Percentiles rank a stretch among this genome's conserved stretches.
Evolutionary conservation across 2,113 vertebrate species (phyloP).

Genomic region (Dicentrarchus labrax): DNA sequence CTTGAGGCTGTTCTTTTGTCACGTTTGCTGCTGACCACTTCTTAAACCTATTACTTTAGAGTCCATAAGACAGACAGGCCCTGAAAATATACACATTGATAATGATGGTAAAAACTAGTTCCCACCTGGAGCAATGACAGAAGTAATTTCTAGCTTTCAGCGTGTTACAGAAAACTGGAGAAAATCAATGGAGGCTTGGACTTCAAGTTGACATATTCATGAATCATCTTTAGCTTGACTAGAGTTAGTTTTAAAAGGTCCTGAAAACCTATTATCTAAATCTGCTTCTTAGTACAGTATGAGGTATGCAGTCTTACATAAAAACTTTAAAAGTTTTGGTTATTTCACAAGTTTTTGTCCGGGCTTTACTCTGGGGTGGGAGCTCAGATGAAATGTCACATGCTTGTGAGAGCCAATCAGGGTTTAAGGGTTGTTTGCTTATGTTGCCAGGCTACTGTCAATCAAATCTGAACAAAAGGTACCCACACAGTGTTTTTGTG

Average conservation of each 20-base stretch:
- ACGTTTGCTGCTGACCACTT: too few species aligned
- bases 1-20: background rate
- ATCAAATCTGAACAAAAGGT: background rate
- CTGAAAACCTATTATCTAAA: too few species aligned
- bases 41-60: background rate
- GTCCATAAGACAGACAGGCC: background rate
- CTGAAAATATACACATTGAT: background rate
- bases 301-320: too few species aligned
- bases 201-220: background rate
- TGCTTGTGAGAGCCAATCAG: background rate
- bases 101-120: background rate
- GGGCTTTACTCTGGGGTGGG: background rate
- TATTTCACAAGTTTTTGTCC: background rate
- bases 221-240: background rate
- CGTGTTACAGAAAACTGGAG: background rate
- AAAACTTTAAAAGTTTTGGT: background rate
- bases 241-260: background rate
- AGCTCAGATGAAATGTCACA: background rate
- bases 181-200: conserved; percentile 3
- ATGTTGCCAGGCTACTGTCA: background rate
- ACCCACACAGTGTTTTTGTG: background rate
- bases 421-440: background rate
- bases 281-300: too few species aligned
- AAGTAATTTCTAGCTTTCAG: background rate
- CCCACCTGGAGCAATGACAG: background rate